Evolutionary conservation across 2,113 vertebrate genomes (phyloP), one percentile per base, ranked within the genome.

Genomic region (Balaenoptera acutorostrata): DNA sequence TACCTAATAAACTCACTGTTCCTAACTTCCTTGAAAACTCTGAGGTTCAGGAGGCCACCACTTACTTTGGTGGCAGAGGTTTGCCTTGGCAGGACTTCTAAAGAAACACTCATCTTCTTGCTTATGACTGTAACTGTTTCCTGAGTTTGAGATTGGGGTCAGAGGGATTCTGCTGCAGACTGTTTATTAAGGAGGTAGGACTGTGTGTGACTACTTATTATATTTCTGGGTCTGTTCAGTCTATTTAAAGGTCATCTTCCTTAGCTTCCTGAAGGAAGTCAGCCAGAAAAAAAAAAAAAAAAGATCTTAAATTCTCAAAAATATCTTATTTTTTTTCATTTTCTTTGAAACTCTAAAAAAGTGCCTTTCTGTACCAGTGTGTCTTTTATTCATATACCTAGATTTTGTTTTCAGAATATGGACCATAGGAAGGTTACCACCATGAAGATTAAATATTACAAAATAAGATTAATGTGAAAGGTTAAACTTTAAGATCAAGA

Each of bases 11-110:
- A 78, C 17, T 17, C 18, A 80, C 52, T 59, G 4, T 31, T 95
- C 13, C 21, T 39, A 27, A 44, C 41, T 90, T 96, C 75, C 68
- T 83, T 95, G 77, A 93, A 55, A 78, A 74, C 20, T 36, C 31
- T 71, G 63, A 61, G 39, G 81, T 82, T 94, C 49, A 85, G 36
- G 9, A 95, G 46, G 31, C 27, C 55, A 74, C 12, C 49, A 55
- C 44, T 77, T 14, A 77, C 36, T 93, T 36, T 27, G 84, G 66
- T 92, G 83, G 6, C 66, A 94, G 90, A 93, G 11, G 61, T 93
- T 95, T 90, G 33, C 64, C 59, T 91, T 97, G 93, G 95, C 93
- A 90, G n/a, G 44, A 49, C 61, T 82, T 97, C 88, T 85, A 72
- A 97, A 74, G 80, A 97, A 81, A 88, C 33, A 64, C 77, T 77